Percentiles rank a stretch among this genome's conserved stretches.
These are phyloP conservation scores for Drosophila fulvimacula DNA, from an alignment of 2,888 invertebrate species.

Conservation along the genomic window DNA sequence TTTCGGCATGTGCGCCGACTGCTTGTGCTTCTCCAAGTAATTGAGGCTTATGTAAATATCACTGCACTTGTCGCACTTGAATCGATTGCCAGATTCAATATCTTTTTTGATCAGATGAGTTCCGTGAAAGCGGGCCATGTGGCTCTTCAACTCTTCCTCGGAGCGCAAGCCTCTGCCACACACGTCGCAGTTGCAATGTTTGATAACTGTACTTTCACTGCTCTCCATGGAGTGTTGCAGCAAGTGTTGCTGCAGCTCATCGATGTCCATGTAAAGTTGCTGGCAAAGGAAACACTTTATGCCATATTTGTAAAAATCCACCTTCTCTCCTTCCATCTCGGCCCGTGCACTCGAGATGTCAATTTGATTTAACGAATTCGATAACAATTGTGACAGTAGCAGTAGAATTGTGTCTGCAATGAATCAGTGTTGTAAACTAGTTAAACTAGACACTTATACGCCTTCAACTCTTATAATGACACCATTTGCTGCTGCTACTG, in stretches of 20 bases:
- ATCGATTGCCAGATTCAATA: background rate
- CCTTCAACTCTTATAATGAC: background rate
- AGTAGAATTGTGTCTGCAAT: slow-evolving; percentile 8
- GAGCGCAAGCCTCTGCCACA: slow-evolving; percentile 34
- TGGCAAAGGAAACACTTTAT: slow-evolving; percentile 37
- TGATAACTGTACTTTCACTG: background rate
- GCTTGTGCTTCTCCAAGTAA: slow-evolving; percentile 5
- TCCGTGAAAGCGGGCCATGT: slow-evolving; percentile 25
- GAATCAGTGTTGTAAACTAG: background rate
- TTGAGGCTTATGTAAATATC: background rate
- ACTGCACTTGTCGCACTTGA: slow-evolving; percentile 19
- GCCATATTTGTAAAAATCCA: background rate
- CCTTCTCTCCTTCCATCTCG: background rate
- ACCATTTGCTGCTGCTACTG: background rate
- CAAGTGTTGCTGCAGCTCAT: slow-evolving; percentile 33
- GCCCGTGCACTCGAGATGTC: background rate
- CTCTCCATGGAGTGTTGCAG: slow-evolving; percentile 2
- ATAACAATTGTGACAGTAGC: background rate
- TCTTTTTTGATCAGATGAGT: slow-evolving; percentile 1
- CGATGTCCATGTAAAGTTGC: slow-evolving; percentile 28
- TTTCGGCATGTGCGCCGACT: background rate
- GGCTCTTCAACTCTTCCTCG: slow-evolving; percentile 8
- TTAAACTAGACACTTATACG: background rate
- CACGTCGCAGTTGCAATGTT: slow-evolving; percentile 17
- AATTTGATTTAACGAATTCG: slow-evolving; percentile 1